Evolutionary conservation across 2,888 invertebrate species (phyloP).

Genomic region (Leucophenga montana): DNA sequence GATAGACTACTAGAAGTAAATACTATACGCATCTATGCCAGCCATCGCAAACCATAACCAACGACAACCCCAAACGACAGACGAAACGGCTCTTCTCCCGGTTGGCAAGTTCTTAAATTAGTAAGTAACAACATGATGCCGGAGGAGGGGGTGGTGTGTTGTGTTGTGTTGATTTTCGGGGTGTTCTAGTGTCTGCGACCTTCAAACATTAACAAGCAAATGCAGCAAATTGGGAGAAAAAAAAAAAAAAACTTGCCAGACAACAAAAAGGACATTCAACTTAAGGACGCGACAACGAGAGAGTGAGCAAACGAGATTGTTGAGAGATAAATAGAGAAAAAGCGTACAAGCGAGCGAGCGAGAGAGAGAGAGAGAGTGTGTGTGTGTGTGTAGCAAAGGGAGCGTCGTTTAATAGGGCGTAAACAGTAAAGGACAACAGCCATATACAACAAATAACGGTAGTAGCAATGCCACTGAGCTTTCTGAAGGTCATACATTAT

Average conservation of each 20-base stretch:
- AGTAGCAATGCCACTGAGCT: background rate
- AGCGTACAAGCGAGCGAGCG: background rate
- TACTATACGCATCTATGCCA: too few species aligned
- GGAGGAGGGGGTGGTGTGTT: too few species aligned
- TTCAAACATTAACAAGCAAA: slow-evolving; percentile 14
- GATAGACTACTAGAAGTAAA: too few species aligned
- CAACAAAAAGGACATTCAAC: slow-evolving; percentile 22
- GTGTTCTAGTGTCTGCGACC: slow-evolving; percentile 19
- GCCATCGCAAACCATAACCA: too few species aligned
- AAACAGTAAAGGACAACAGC: slow-evolving; percentile 12
- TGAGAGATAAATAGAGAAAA: background rate
- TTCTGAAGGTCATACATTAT: background rate
- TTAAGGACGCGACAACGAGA: background rate
- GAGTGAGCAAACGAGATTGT: slow-evolving; percentile 6
- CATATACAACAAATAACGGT: slow-evolving; percentile 14
- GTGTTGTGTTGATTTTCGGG: too few species aligned
- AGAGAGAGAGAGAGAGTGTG: background rate
- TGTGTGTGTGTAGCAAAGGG: background rate
- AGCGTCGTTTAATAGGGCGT: background rate
- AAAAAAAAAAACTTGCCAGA: slow-evolving; percentile 15
- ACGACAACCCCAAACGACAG: too few species aligned
- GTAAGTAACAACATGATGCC: too few species aligned
- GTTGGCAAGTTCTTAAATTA: too few species aligned
- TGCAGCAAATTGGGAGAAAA: background rate
- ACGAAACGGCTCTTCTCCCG: too few species aligned